Evolutionary conservation across 2,797 vertebrate species (phyloP), one percentile per base, ranked within the genome.

Genomic region (Caiman crocodilus): DNA sequence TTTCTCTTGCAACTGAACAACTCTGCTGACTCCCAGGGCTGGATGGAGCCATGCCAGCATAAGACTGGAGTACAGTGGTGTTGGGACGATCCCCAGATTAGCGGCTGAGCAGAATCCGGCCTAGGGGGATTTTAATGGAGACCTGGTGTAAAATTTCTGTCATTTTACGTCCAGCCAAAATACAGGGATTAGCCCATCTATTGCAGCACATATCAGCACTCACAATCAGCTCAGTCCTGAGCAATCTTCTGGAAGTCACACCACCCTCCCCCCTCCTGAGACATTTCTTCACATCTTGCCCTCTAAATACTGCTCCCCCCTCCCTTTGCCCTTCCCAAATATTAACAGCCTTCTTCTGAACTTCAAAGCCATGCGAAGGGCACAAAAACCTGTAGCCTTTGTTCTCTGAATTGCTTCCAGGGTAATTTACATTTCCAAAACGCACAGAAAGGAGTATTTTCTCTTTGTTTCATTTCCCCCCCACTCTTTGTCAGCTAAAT

Each of bases 401-500:
- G 85, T 90, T 91, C 84, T 93, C 76, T 0, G 1, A 63, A 79
- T 90, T 50, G 17, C 69, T 94, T 87, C 64, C 81, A 90, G 90
- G 76, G 74, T 92, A 82, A 97, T 96, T 96, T 95, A 95, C 95
- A 96, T 94, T 91, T 96, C 94, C 95, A 90, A 96, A 92, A 50
- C 76, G 82, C 80, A 91, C 88, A 76, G 84, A 95, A 94, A 87
- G 78, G 20, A 94, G 63, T 21, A 74, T 94, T 96, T 94, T 76
- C 3, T 56, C 58, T 89, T 86, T 60, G 67, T 12, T 50, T 25
- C 21, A 60, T 32, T 8, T 17, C 11, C 0, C 2, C 65, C 74
- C 55, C 88, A 58, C 63, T 88, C 90, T 94, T 95, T 93, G 91
- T 92, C 92, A 86, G 91, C 85, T 90, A 90, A 95, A 95, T 93